These are phyloP conservation scores for Oedothorax gibbosus DNA, from an alignment of 1,140 invertebrate genomes.

Conservation along the genomic window DNA sequence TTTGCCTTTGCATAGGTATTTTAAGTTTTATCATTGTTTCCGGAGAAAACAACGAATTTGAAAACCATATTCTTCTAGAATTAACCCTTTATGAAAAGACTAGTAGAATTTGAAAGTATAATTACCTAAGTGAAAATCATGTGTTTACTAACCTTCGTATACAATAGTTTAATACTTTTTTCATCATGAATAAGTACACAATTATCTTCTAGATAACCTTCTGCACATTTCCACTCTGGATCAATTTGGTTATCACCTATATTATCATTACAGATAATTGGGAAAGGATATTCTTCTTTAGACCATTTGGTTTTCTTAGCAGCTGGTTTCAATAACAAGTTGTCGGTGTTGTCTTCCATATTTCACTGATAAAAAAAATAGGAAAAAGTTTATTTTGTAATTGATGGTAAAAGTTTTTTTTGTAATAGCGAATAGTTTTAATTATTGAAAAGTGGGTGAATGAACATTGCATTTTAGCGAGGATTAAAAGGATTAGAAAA, in stretches of 20 bases:
- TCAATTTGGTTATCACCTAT: neutral
- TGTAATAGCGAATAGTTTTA: no score
- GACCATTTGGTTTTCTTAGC: neutral
- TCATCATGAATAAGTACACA: slow-evolving; percentile 28
- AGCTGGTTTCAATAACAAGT: neutral
- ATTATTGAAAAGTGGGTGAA: no score
- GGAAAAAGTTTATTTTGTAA: neutral
- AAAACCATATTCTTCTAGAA: no score
- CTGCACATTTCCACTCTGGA: slow-evolving; percentile 15
- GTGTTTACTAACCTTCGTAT: neutral
- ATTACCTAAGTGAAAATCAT: no score
- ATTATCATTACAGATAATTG: slow-evolving; percentile 10
- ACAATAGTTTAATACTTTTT: slow-evolving; percentile 15
- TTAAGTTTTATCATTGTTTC: no score
- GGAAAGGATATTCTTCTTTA: slow-evolving; percentile 18
- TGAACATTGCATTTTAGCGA: no score
- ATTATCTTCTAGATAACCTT: slow-evolving; percentile 8
- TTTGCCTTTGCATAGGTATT: no score
- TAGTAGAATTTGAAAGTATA: no score
- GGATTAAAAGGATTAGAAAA: no score
- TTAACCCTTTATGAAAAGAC: no score
- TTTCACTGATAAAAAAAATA: neutral
- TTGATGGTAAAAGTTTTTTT: no score
- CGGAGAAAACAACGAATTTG: no score
- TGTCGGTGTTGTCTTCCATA: neutral